phyloP scores from a whole-genome alignment of 2,113 vertebrate genomes.

The Heterocephalus glaber region DNA sequence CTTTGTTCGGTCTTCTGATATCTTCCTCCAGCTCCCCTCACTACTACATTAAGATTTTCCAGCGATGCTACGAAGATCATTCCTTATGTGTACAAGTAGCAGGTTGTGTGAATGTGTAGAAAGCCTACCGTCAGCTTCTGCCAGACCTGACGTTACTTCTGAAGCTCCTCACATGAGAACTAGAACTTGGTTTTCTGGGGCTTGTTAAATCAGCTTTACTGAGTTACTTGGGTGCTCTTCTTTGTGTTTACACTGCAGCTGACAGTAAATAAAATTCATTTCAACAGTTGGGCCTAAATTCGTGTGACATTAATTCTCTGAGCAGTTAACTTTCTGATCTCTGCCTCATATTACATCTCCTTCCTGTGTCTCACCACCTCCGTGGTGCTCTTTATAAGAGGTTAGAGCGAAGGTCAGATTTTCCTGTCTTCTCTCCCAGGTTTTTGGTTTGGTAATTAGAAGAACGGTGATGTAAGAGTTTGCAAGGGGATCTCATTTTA shows the following conservation, averaged over 20 bases:
- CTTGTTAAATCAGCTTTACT: neutral
- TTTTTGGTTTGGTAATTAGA: conserved; percentile 30
- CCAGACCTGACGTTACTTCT: neutral
- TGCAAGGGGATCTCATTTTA: neutral
- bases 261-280: conserved; percentile 13
- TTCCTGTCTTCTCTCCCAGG: neutral
- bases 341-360: neutral
- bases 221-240: neutral
- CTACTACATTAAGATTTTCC: conserved; percentile 22
- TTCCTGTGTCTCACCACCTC: neutral
- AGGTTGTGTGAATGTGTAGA: neutral
- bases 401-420: neutral
- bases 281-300: neutral
- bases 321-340: neutral
- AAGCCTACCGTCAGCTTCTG: neutral
- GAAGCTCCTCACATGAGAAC: neutral
- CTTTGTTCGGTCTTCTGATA: neutral
- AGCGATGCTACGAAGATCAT: neutral
- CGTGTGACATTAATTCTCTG: neutral
- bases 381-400: conserved; percentile 14
- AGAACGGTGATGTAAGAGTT: neutral
- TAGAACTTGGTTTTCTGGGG: neutral
- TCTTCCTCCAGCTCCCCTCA: neutral
- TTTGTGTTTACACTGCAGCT: neutral
- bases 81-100: neutral